Conservation (phyloP, 1,140 invertebrate genomes). For the Procambarus virginalis region DNA sequence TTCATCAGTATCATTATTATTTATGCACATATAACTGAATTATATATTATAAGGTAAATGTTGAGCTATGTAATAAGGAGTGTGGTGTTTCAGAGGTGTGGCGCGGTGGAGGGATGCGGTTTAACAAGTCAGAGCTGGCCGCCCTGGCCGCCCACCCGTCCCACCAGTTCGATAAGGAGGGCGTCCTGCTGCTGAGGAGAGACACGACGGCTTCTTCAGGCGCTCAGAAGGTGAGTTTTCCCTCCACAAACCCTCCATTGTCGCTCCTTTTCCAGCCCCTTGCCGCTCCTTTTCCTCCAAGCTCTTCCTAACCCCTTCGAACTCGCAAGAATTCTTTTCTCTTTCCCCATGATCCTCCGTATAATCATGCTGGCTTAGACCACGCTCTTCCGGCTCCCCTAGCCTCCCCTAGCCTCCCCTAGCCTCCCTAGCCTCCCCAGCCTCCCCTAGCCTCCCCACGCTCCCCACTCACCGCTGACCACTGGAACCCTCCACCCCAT, state of each 20-base stretch:
- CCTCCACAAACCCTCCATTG: background rate
- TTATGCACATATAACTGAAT: too few relatives aligned
- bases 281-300: background rate
- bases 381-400: too few relatives aligned
- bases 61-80: background rate
- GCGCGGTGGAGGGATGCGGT: slow-evolving; percentile 81
- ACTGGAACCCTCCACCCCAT: too few relatives aligned
- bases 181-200: slow-evolving; percentile 89
- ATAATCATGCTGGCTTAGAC: background rate
- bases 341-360: background rate
- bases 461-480: too few relatives aligned
- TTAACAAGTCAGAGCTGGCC: slow-evolving; percentile 91
- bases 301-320: too few relatives aligned
- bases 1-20: too few relatives aligned
- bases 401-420: background rate
- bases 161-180: slow-evolving; percentile 94
- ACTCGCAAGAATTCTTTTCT: background rate
- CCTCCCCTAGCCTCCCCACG: too few relatives aligned
- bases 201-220: slow-evolving; percentile 89
- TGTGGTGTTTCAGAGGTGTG: slow-evolving; percentile 50
- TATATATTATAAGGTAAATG: background rate
- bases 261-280: background rate
- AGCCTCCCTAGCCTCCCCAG: too few relatives aligned
- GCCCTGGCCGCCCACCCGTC: slow-evolving; percentile 88
- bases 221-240: slow-evolving; percentile 88